Base-by-base conservation (phyloP, 1,140 invertebrate genomes). In the Drosophila insularis region DNA sequence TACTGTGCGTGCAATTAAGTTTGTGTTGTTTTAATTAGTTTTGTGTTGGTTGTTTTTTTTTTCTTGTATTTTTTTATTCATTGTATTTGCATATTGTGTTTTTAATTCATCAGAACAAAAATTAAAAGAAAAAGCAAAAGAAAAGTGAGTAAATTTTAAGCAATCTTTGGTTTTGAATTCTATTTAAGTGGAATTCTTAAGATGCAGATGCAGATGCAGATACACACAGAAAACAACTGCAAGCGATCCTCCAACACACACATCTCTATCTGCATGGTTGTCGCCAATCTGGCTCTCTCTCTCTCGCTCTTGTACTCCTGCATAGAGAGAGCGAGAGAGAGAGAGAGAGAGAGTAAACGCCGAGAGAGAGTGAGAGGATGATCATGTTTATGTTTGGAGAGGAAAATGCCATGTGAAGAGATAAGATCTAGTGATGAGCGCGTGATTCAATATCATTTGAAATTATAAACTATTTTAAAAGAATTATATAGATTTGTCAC, bases 1-100 rank as follows among this genome's bases (percentile, higher is more conserved):
- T 68, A 56, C 40, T 84, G 65, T 84, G 80, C 58, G 61, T 81
- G 40, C 64, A 63, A 40, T 61, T 58, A 43, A 63, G 60, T 55
- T 73, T 71, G 71, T 54, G 32, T 39, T 62, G 58, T 73, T 71
- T 85, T 84, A 85, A 85, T 85, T 84, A 80, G 73, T 78, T 85
- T 69, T 72, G 67, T 74, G 70, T 71, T 71, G 2, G n/a, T n/a
- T n/a, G n/a, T n/a, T n/a, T 27, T 27, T 27, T 27, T 5, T 67
- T 61, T 79, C 78, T 66, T 73, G 70, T 78, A 62, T 69, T 77
- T 8, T 68, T 59, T 72, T 55, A 63, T 66, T 69, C 60, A 35
- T 68, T 31, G 27, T 21, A 32, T 50, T 31, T 66, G 61, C 14
- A 66, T 59, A 71, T 58, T 80, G 63, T 68, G 63, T 54, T 63